phyloP scores from a whole-genome alignment of 35 echinoderm and acorn worm species.

The Patiria miniata region DNA sequence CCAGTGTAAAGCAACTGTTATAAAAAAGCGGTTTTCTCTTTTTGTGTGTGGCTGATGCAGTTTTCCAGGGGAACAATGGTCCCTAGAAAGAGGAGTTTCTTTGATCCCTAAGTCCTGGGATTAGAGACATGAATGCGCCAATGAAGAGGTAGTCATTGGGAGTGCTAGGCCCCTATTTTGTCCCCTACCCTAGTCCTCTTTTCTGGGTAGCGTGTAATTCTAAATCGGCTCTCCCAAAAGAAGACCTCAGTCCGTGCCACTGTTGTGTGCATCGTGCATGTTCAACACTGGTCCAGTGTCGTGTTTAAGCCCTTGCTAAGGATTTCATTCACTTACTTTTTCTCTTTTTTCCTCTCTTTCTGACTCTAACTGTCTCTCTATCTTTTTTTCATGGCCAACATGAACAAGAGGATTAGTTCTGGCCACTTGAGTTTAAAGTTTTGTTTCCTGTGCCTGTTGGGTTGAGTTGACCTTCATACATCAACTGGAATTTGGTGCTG shows the following conservation, averaged over 20 bases:
- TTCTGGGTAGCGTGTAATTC: background rate
- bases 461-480: background rate
- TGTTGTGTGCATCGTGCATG: too few species aligned
- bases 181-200: background rate
- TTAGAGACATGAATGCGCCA: background rate
- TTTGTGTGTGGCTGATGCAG: background rate
- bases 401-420: conserved; percentile 21
- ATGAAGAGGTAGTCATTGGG: background rate
- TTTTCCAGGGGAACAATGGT: background rate
- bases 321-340: too few species aligned
- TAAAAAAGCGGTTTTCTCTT: too few species aligned
- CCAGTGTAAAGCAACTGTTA: too few species aligned
- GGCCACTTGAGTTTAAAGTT: conserved; percentile 13
- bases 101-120: conserved; percentile 3
- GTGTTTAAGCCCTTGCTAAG: too few species aligned
- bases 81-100: background rate
- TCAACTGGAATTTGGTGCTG: background rate
- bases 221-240: background rate
- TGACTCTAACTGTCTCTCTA: too few species aligned
- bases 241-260: too few species aligned
- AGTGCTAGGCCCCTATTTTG: background rate
- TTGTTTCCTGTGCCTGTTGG: background rate
- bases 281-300: too few species aligned
- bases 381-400: too few species aligned
- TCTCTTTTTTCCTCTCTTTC: too few species aligned